Evolutionary conservation across 2,888 invertebrate species (phyloP), one percentile per base, ranked within the genome.

Genomic region (Osmoderma eremita): DNA sequence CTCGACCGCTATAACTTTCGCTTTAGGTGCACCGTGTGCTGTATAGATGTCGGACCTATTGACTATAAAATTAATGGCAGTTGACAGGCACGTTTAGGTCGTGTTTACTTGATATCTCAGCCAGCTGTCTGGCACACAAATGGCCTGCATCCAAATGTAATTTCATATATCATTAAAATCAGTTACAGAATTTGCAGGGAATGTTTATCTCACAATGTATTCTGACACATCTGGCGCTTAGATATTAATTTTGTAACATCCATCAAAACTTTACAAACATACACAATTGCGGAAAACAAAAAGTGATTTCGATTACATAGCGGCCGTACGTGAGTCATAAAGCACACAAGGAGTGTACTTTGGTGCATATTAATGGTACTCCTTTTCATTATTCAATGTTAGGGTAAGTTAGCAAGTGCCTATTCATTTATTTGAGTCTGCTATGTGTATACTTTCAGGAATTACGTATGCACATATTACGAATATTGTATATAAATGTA

Each of bases 151-250:
- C 58, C 58, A 61, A 61, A 15, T 42, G 17, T 24, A 61, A 61
- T 48, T 61, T 61, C 45, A 61, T 36, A 56, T 41, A 30, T 61
- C 58, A 48, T 61, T 48, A 61, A 45, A 24, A 45, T 61, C 58
- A 45, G 45, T 12, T 45, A 42, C 48, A 30, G 2, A 10, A 42
- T 56, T 20, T 42, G 13, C 13, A 30, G 24, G 17, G 20, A 18
- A 38, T 54, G 54, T 42, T 48, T n/a, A 42, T 6, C 30, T 30
- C 41, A 30, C n/a, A 61, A 61, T 42, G 42, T 53, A 38, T 53
- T 24, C 15, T 54, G n/a, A 36, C 8, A 24, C 56, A 22, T 15
- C 20, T 58, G 12, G 12, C 36, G 22, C 45, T 12, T 13, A 10
- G 10, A 30, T 12, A 30, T 17, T 61, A 13, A 12, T 53, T 38